phyloP scores from a whole-genome alignment of 2,113 vertebrate species.

The Hystrix brachyura region DNA sequence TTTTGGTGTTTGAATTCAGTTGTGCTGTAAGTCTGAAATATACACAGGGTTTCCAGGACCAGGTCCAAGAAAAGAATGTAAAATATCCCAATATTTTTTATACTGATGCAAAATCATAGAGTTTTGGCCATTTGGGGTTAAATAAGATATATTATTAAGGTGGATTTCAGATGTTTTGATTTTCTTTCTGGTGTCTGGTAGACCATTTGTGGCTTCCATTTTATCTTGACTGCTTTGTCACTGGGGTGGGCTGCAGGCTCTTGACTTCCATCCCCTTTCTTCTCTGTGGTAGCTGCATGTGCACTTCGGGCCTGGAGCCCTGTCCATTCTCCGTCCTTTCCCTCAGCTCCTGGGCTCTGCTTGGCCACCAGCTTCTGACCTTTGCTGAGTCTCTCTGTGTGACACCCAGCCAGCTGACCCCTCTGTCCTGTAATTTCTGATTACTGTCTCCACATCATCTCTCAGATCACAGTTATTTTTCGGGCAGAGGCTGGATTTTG shows the following conservation, averaged over 20 bases:
- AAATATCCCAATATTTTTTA: neutral
- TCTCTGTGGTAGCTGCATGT: neutral
- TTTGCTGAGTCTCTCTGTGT: neutral
- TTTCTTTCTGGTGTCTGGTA: neutral
- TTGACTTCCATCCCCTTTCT: neutral
- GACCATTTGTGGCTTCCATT: neutral
- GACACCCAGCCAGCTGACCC: neutral
- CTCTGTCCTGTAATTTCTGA: neutral
- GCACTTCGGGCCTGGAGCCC: neutral
- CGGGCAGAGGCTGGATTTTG: neutral
- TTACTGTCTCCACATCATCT: neutral
- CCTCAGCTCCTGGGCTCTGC: neutral
- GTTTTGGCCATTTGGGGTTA: neutral
- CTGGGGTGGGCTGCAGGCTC: neutral
- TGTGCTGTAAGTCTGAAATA: neutral
- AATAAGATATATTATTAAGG: neutral
- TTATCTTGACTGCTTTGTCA: neutral
- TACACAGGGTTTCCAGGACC: neutral
- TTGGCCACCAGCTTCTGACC: neutral
- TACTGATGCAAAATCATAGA: neutral
- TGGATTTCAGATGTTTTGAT: neutral
- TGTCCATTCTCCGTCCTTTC: neutral
- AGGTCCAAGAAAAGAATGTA: neutral
- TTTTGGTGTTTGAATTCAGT: neutral
- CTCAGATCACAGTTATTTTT: neutral